Conservation (phyloP, 1,140 invertebrate species). For the Drosophila fuyamai region DNA sequence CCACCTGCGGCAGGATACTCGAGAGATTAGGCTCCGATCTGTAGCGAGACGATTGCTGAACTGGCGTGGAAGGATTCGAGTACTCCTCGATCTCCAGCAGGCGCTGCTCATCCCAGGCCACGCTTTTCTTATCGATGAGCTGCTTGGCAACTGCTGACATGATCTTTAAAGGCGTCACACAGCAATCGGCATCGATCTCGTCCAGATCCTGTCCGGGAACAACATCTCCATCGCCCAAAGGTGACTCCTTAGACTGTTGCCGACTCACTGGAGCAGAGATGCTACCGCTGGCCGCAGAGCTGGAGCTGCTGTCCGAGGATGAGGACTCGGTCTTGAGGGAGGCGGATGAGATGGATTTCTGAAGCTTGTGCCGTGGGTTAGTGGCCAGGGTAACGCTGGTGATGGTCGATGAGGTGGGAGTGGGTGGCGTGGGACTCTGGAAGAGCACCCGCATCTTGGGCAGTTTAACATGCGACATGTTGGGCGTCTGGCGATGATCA, state of each 20-base stretch:
- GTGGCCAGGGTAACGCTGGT: slow-evolving; percentile 44
- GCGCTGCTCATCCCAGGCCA: slow-evolving; percentile 73
- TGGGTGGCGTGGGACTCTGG: slow-evolving; percentile 71
- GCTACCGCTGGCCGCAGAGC: slow-evolving; percentile 39
- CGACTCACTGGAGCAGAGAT: slow-evolving; percentile 74
- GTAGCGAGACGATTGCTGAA: slow-evolving; percentile 74
- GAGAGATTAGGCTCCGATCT: slow-evolving; percentile 84
- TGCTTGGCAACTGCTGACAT: slow-evolving; percentile 70
- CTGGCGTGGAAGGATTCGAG: slow-evolving; percentile 73
- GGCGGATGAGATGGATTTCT: slow-evolving; percentile 82
- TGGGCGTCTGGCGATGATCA: slow-evolving; percentile 68
- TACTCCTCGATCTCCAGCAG: slow-evolving; percentile 76
- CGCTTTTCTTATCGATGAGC: slow-evolving; percentile 69
- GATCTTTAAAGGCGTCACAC: slow-evolving; percentile 70
- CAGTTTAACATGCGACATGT: slow-evolving; percentile 68
- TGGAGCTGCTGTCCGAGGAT: slow-evolving; percentile 59
- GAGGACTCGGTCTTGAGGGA: slow-evolving; percentile 68
- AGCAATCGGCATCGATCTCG: slow-evolving; percentile 58
- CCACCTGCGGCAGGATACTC: slow-evolving; percentile 58
- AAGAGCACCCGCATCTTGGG: slow-evolving; percentile 80
- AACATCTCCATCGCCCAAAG: slow-evolving; percentile 2
- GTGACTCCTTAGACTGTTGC: slow-evolving; percentile 66
- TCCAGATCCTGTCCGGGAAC: slow-evolving; percentile 53
- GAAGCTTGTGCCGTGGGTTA: slow-evolving; percentile 67
- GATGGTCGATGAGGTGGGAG: slow-evolving; percentile 43